These are phyloP conservation scores for Hydrolagus colliei DNA, from an alignment of 2,797 vertebrate genomes.

Conservation along the genomic window DNA sequence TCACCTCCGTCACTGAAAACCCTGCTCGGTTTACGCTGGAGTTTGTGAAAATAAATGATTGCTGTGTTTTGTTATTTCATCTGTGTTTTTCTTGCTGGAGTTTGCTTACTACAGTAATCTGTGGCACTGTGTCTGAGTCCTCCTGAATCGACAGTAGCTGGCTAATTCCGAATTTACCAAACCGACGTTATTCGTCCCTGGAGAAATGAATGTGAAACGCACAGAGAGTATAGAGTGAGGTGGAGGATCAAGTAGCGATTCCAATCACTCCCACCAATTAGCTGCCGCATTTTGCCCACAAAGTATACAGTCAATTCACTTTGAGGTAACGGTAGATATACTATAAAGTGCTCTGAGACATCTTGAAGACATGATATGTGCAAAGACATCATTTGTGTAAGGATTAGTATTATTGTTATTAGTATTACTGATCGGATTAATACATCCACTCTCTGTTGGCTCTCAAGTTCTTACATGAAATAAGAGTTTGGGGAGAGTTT, in stretches of 20 bases:
- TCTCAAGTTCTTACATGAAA: too few species aligned
- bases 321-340: too few species aligned
- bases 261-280: too few species aligned
- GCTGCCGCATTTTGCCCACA: too few species aligned
- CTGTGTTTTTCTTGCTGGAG: slow-evolving; percentile 29
- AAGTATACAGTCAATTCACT: too few species aligned
- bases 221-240: neutral
- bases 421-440: too few species aligned
- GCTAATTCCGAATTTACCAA: slow-evolving; percentile 17
- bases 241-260: neutral
- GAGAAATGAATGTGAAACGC: neutral
- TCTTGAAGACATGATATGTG: too few species aligned
- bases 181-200: neutral
- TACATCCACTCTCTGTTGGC: too few species aligned
- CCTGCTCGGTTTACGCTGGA: slow-evolving; percentile 24
- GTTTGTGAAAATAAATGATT: slow-evolving; percentile 29
- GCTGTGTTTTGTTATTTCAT: slow-evolving; percentile 30
- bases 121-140: slow-evolving; percentile 14
- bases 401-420: too few species aligned
- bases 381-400: too few species aligned
- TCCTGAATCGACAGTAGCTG: slow-evolving; percentile 29
- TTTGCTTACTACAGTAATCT: slow-evolving; percentile 29
- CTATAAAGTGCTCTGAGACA: too few species aligned
- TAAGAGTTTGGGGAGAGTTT: too few species aligned
- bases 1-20: slow-evolving; percentile 19